Base-by-base conservation (phyloP, 1,140 invertebrate species). In the Camponotus floridanus region DNA sequence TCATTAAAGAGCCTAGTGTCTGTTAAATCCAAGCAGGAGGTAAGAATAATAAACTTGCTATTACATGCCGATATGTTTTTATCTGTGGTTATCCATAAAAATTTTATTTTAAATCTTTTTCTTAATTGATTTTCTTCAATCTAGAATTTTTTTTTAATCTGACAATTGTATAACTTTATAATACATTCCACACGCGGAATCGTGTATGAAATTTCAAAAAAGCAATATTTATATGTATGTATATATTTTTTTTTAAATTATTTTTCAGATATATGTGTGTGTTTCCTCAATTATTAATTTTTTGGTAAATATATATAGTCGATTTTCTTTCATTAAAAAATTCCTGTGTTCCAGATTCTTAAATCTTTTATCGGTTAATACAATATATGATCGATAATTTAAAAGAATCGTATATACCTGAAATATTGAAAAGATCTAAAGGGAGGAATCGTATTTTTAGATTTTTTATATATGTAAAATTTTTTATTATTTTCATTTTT, bases 1-100 rank as follows among this genome's bases (percentile, higher is more conserved):
- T 70, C 70, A n/a, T 61, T 89, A 78, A 87, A 71, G 21, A 90
- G 71, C 33, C 67, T 89, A 87, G 39, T 85, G 57, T 84, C 39
- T 18, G 11, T 87, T 89, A 67, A 76, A 36, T 73, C 59, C 31
- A 71, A 83, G 18, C 71, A 80, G 85, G 88, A 90, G 89, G 89
- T 90, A 90, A 90, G 89, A 90, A 85, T 36, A 85, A 33, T 85
- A 61, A 64, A 71, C 26, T 86, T 71, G 78, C 65, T 83, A 21
- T 48, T 83, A 33, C 57, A 51, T 74, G 59, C 36, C 67, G 61
- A 8, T 73, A 21, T 64, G n/a, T n/a, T 48, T 1, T 86, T 73
- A 51, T 13, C 26, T 61, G 4, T 59, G 42, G 15, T 45, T 21
- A 36, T 67, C 18, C 3, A 1, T 51, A 21, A 36, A 5, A 57